These are phyloP conservation scores for Pangasianodon gigas DNA, from an alignment of 2,113 vertebrate species.

Conservation along the genomic window DNA sequence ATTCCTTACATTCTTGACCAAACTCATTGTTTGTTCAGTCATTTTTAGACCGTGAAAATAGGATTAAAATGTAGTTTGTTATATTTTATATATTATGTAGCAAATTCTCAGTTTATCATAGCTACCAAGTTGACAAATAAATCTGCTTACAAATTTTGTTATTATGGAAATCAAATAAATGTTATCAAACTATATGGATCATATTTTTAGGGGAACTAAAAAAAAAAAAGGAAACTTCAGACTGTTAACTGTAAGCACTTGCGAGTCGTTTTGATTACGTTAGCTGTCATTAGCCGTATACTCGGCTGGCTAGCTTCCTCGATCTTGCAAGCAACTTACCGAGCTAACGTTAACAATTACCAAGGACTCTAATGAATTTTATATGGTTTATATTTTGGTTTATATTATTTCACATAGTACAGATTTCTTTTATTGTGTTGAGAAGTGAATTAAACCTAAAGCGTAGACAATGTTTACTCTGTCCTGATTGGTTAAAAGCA, in stretches of 20 bases:
- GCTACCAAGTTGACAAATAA: not conserved
- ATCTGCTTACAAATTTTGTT: no score
- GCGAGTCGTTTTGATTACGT: not conserved
- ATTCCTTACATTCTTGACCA: no score
- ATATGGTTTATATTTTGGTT: not conserved
- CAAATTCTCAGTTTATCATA: not conserved
- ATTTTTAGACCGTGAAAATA: no score
- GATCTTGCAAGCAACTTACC: not conserved
- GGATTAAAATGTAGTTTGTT: no score
- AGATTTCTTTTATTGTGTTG: not conserved
- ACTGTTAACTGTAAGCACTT: no score
- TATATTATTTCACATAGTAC: not conserved
- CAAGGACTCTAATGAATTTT: not conserved
- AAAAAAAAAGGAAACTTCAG: no score
- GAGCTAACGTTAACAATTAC: not conserved
- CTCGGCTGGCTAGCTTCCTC: not conserved
- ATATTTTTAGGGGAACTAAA: not conserved
- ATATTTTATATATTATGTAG: no score
- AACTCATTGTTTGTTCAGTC: no score
- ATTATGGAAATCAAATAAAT: not conserved
- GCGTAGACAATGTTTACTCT: no score
- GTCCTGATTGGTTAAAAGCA: no score
- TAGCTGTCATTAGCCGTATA: not conserved
- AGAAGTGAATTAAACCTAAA: not conserved
- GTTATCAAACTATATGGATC: not conserved